These are phyloP conservation scores for Prionailurus viverrinus DNA, from an alignment of 2,113 vertebrate genomes.

Conservation along the genomic window DNA sequence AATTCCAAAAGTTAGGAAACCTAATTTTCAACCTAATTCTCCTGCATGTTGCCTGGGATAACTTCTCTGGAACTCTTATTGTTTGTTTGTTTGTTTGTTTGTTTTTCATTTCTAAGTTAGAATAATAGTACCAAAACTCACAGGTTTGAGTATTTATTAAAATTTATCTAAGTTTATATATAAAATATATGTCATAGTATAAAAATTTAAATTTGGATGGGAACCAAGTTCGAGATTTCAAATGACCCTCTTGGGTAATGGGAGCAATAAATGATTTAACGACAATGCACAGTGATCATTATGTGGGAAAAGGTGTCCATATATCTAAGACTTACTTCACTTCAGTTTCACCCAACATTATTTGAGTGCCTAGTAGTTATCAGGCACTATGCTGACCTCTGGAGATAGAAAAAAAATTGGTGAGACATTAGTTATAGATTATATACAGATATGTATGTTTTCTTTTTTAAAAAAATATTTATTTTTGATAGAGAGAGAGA, in stretches of 20 bases:
- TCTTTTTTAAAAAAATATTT: not conserved
- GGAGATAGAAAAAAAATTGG: not conserved
- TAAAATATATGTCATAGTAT: not conserved
- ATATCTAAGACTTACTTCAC: not conserved
- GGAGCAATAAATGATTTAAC: not conserved
- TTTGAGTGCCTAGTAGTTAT: not conserved
- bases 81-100: not conserved
- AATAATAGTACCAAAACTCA: not conserved
- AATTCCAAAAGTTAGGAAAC: not conserved
- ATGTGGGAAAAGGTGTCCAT: not conserved
- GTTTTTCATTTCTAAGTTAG: not conserved
- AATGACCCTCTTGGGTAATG: not conserved
- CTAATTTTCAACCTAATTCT: not conserved
- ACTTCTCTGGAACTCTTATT: not conserved
- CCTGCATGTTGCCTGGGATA: not conserved
- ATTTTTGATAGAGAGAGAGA: too few relatives aligned
- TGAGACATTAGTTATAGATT: not conserved
- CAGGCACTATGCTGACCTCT: not conserved
- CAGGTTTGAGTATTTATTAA: not conserved
- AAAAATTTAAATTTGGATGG: not conserved
- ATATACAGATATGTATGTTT: not conserved
- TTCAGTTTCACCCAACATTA: not conserved
- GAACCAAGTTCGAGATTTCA: constrained; percentile 7
- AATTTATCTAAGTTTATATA: not conserved
- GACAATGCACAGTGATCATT: not conserved